Evolutionary conservation across 2,113 vertebrate genomes (phyloP), one percentile per base, ranked within the genome.

Genomic region (Thinocorus orbignyianus): DNA sequence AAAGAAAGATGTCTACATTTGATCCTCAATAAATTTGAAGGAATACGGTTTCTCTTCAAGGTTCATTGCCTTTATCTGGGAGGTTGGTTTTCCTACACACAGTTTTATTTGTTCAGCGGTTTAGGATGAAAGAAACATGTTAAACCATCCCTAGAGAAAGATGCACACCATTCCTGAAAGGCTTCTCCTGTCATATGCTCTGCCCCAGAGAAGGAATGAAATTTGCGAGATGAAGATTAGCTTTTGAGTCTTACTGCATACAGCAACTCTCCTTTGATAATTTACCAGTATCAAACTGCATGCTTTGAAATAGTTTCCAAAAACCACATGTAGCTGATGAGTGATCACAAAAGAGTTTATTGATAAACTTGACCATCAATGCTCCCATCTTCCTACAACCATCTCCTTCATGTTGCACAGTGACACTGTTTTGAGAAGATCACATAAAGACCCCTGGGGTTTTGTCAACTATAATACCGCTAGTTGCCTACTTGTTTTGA

Each of bases 11-110:
- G 94, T 79, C 93, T 88, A 89, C 44, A 93, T 94, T 93, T 92
- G 88, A 91, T 84, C 65, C 44, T 95, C 77, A 89, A 89, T 79
- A 92, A 89, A 93, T 81, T 8, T 93, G 96, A 96, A 86, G 92
- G 77, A 91, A 91, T 61, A 84, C 17, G 44, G 41, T 91, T 94
- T 92, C 65, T 87, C 78, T 72, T 89, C 61, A 82, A 33, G 90
- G 90, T 92, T 95, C 73, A 54, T 62, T 4, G 6, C 69, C 61
- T 95, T 96, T 92, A 84, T 78, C 52, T 76, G 49, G 41, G 54
- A 94, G 80, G 69, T 13, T 88, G 60, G 65, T 81, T 93, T 93
- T 92, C 58, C 41, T 77, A 93, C 77, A 80, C 0, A 1, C 54
- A 49, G 39, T 81, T 94, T 89, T 79, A 96, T 91, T 94, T 96